Conservation (phyloP, 2,113 vertebrate species). For the Aldabrachelys gigantea region DNA sequence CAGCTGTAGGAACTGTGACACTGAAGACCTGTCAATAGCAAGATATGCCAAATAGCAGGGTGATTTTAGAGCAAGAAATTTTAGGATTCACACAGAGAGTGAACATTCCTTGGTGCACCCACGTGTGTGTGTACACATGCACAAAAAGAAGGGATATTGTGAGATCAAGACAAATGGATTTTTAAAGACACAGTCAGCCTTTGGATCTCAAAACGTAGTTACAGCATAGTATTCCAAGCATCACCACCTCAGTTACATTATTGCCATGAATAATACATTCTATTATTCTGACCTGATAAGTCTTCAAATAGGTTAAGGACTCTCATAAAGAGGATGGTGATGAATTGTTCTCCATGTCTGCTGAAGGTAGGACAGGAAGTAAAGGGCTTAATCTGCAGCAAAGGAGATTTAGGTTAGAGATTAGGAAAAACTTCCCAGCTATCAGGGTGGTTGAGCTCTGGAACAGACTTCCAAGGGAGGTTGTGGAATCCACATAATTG, state of each 20-base stretch:
- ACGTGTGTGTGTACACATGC: background rate
- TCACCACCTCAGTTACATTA: no score
- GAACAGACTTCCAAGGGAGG: no score
- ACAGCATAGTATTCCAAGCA: background rate
- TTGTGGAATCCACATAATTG: no score
- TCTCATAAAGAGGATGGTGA: no score
- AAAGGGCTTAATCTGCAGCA: no score
- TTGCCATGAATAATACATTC: background rate
- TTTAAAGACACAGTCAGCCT: background rate
- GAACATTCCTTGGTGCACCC: background rate
- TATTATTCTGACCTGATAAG: background rate
- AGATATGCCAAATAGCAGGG: background rate
- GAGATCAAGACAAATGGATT: background rate
- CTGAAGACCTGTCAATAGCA: background rate
- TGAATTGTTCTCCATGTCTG: no score
- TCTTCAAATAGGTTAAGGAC: no score
- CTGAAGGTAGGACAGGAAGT: no score
- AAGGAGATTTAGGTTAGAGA: no score
- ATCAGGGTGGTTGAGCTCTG: no score
- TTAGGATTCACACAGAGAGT: background rate
- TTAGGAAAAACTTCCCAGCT: no score
- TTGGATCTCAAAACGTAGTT: background rate
- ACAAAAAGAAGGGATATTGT: background rate
- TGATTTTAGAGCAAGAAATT: background rate
- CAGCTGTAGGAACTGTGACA: background rate